Evolutionary conservation across 2,888 invertebrate genomes (phyloP).

Genomic region (Diaprepes abbreviatus): DNA sequence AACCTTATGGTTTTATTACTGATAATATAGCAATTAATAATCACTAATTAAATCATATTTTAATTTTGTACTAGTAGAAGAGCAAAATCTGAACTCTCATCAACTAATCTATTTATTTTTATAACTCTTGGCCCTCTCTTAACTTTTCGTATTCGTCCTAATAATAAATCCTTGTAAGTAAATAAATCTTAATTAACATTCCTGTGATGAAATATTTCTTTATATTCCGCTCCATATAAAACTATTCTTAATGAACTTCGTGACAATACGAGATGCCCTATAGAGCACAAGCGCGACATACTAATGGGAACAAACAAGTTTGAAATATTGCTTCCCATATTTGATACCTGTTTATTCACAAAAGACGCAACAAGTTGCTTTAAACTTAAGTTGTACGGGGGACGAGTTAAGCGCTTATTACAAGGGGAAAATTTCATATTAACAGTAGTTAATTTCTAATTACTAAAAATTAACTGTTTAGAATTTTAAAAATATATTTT

Average conservation of each 20-base stretch:
- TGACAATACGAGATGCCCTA: conserved; percentile 1
- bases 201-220: neutral
- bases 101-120: too few species aligned
- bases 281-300: neutral
- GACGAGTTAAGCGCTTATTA: neutral
- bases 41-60: too few species aligned
- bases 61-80: too few species aligned
- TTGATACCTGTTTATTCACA: conserved; percentile 3
- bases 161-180: too few species aligned
- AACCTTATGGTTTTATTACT: too few species aligned
- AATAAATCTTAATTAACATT: neutral
- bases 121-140: too few species aligned
- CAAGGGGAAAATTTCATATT: neutral
- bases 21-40: too few species aligned
- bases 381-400: neutral
- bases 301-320: conserved; percentile 1
- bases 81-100: too few species aligned
- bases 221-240: neutral
- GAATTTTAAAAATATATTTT: too few species aligned
- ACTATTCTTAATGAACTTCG: conserved; percentile 6
- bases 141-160: too few species aligned
- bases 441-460: neutral
- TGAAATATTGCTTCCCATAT: conserved; percentile 7
- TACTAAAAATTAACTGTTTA: too few species aligned
- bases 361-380: conserved; percentile 7